These are phyloP conservation scores for Vanessa cardui DNA, from an alignment of 2,888 invertebrate genomes.

Conservation along the genomic window DNA sequence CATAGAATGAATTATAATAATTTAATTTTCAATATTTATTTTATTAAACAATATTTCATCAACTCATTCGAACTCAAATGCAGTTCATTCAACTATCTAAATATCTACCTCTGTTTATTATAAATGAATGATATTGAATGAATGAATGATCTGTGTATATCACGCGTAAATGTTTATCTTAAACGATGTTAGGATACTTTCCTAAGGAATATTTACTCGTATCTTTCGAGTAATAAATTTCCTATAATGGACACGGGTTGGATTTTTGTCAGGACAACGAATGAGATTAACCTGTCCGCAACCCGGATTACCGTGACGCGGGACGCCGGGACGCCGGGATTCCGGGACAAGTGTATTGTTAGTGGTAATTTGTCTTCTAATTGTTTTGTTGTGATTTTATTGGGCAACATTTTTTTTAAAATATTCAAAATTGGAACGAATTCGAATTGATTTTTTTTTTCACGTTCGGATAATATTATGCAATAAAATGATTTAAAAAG, in stretches of 20 bases:
- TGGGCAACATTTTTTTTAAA: not conserved
- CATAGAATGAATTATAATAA: too few relatives aligned
- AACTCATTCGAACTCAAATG: too few relatives aligned
- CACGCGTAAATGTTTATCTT: not conserved
- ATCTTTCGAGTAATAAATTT: constrained; percentile 49
- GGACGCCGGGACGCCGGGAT: constrained; percentile 30
- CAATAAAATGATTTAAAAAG: too few relatives aligned
- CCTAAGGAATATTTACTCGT: constrained; percentile 31
- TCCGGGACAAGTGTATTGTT: constrained; percentile 50
- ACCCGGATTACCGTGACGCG: constrained; percentile 50
- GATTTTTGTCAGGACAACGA: constrained; percentile 46
- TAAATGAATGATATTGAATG: too few relatives aligned
- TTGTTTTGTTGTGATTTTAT: constrained; percentile 12
- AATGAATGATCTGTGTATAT: too few relatives aligned
- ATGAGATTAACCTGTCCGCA: constrained; percentile 64
- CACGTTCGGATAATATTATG: too few relatives aligned
- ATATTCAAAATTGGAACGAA: too few relatives aligned
- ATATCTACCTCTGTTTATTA: too few relatives aligned
- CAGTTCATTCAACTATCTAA: too few relatives aligned
- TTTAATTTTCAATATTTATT: too few relatives aligned
- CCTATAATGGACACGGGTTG: constrained; percentile 39
- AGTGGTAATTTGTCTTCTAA: constrained; percentile 28
- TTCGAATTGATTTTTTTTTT: too few relatives aligned
- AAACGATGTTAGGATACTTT: not conserved
- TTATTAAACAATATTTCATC: too few relatives aligned